phyloP scores from a whole-genome alignment of 2,113 vertebrate genomes.

The Centropristis striata region DNA sequence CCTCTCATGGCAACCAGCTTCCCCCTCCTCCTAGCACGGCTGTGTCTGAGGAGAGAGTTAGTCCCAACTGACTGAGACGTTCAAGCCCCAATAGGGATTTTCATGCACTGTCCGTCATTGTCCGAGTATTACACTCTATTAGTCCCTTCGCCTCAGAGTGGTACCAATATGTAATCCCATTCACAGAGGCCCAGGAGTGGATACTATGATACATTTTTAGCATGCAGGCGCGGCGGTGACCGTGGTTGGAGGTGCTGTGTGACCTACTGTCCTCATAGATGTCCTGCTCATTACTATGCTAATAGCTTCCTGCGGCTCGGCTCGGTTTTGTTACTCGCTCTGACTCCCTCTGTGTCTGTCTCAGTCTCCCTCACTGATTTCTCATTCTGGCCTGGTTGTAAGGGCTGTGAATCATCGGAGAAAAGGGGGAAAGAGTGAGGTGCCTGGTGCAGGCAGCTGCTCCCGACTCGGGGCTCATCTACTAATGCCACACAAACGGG shows the following conservation, averaged over 20 bases:
- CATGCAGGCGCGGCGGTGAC: constrained; percentile 55
- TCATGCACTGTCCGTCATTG: constrained; percentile 42
- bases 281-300: constrained; percentile 72
- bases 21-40: background rate
- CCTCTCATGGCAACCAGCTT: constrained; percentile 49
- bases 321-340: constrained; percentile 41
- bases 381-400: constrained; percentile 58
- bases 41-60: constrained; percentile 21
- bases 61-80: constrained; percentile 55
- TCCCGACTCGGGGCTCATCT: constrained; percentile 63
- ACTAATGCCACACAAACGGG: constrained; percentile 64
- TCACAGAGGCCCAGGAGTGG: constrained; percentile 35
- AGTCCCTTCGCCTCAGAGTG: constrained; percentile 45
- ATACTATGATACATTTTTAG: constrained; percentile 52
- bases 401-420: constrained; percentile 54
- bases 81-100: constrained; percentile 48
- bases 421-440: constrained; percentile 44
- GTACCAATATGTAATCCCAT: constrained; percentile 52
- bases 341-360: constrained; percentile 32
- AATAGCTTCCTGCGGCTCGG: constrained; percentile 56
- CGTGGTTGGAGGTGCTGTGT: constrained; percentile 52
- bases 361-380: constrained; percentile 36
- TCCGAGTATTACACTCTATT: constrained; percentile 33
- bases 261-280: constrained; percentile 70
- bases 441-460: constrained; percentile 73